phyloP scores from a whole-genome alignment of 2,888 invertebrate genomes.

The Synergus laeviventris region DNA sequence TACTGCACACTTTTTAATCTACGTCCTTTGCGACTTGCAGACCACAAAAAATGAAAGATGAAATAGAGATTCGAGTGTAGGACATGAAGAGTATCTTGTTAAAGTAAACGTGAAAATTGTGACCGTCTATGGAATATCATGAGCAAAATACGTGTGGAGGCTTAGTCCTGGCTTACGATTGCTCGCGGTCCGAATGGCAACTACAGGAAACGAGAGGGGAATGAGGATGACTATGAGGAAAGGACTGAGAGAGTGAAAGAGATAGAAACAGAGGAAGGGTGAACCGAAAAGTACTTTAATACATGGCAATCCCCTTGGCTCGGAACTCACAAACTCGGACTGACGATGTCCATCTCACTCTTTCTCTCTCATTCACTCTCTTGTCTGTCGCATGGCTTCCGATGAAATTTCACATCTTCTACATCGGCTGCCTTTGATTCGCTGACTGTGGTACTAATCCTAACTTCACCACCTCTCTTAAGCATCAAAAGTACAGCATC shows the following conservation, averaged over 20 bases:
- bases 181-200: slow-evolving; percentile 49
- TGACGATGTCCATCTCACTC: slow-evolving; percentile 59
- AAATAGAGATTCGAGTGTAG: too few relatives aligned
- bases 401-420: slow-evolving; percentile 72
- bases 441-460: slow-evolving; percentile 62
- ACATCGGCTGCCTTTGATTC: slow-evolving; percentile 63
- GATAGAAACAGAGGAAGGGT: slow-evolving; percentile 55
- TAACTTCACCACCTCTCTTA: slow-evolving; percentile 39
- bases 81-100: not conserved
- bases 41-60: too few relatives aligned
- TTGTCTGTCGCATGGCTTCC: slow-evolving; percentile 64
- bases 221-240: slow-evolving; percentile 40
- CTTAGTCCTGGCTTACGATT: slow-evolving; percentile 39
- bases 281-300: slow-evolving; percentile 72
- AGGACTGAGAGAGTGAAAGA: slow-evolving; percentile 47
- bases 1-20: too few relatives aligned
- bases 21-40: too few relatives aligned
- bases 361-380: slow-evolving; percentile 48
- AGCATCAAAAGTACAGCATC: slow-evolving; percentile 1
- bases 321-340: slow-evolving; percentile 69
- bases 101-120: slow-evolving; percentile 35
- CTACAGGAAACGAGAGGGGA: slow-evolving; percentile 56
- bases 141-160: slow-evolving; percentile 41
- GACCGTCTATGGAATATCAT: slow-evolving; percentile 35
- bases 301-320: slow-evolving; percentile 71